Conservation (phyloP, 2,797 vertebrate genomes). For the Mus caroli region DNA sequence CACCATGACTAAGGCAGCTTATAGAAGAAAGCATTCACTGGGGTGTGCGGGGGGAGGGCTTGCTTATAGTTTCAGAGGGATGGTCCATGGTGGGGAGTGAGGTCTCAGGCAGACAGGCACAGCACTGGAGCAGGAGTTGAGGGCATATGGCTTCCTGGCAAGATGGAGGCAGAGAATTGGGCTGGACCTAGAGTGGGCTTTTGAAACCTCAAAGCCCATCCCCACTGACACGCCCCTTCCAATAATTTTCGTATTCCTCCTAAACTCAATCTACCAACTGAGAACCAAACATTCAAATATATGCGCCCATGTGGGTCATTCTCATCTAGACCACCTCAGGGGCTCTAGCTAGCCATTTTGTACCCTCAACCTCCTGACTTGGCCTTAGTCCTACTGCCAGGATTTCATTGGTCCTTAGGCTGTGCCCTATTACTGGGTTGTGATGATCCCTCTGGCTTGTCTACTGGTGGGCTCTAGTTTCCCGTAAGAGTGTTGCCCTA, state of each 20-base stretch:
- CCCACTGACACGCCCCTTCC: not conserved
- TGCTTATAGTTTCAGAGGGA: not conserved
- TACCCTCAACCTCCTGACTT: not conserved
- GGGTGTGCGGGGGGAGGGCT: not conserved
- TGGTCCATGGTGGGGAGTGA: not conserved
- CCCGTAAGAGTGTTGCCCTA: not conserved
- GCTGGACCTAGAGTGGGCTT: not conserved
- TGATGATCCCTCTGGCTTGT: not conserved
- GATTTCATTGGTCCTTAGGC: not conserved
- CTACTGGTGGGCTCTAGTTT: not conserved
- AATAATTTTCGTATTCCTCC: not conserved
- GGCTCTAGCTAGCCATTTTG: not conserved
- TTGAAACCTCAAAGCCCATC: not conserved
- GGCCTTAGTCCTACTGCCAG: not conserved
- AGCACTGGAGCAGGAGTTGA: not conserved
- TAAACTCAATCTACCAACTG: not conserved
- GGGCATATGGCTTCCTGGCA: not conserved
- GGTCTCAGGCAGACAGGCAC: not conserved
- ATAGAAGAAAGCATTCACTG: not conserved
- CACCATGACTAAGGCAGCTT: not conserved
- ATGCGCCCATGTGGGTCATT: not conserved
- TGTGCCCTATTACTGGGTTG: not conserved
- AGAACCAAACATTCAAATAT: not conserved
- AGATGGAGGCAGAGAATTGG: not conserved
- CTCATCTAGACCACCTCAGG: not conserved